These are phyloP conservation scores for Lepidocyrtinus sp. DNA, from an alignment of 2,888 invertebrate species.

Conservation along the genomic window DNA sequence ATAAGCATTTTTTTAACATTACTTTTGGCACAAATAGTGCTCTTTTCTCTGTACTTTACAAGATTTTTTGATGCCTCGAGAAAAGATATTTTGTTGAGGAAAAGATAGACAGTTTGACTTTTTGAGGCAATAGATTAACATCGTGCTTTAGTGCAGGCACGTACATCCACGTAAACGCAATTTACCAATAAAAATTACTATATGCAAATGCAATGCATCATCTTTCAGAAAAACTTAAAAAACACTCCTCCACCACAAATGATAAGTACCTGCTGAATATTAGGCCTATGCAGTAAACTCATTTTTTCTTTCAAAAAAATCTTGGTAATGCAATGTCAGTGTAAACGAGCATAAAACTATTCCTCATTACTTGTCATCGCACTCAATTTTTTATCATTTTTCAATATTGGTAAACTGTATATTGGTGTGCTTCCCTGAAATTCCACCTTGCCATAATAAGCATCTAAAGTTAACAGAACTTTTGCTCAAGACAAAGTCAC, in stretches of 20 bases:
- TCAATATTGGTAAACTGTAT: no score
- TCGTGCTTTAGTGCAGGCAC: not conserved
- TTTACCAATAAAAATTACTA: not conserved
- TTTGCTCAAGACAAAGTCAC: not conserved
- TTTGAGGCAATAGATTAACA: slow-evolving; percentile 8
- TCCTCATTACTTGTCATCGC: no score
- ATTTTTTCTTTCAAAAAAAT: no score
- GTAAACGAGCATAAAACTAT: no score
- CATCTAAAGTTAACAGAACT: no score
- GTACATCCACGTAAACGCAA: not conserved
- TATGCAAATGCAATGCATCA: no score
- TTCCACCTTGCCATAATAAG: no score
- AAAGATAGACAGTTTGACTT: slow-evolving; percentile 16
- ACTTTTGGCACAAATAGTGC: not conserved
- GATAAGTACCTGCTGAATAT: no score
- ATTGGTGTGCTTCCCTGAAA: no score
- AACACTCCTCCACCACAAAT: no score
- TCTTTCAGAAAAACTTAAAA: not conserved
- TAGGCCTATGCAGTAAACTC: no score
- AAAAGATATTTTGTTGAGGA: not conserved
- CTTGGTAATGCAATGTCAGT: no score
- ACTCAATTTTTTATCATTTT: not conserved
- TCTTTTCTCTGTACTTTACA: slow-evolving; percentile 4
- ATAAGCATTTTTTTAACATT: slow-evolving; percentile 5
- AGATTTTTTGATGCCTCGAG: slow-evolving; percentile 10